Conservation (phyloP, 2,888 invertebrate species). For the Himalopsyche kuldschensis region DNA sequence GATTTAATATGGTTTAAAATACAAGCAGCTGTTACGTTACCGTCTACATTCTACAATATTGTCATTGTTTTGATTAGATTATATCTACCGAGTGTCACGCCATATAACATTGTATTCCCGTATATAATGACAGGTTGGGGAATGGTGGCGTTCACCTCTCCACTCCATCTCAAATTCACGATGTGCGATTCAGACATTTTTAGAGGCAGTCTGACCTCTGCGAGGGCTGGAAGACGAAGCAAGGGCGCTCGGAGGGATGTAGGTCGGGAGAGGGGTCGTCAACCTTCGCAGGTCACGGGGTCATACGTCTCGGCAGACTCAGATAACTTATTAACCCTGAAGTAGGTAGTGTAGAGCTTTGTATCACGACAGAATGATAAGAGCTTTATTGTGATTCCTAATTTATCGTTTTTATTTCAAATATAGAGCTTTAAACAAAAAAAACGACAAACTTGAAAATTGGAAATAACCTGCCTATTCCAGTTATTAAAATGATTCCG, state of each 20-base stretch:
- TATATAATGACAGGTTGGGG: background rate
- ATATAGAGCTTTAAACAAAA: too few relatives aligned
- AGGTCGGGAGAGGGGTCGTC: constrained; percentile 2
- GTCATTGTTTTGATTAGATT: too few relatives aligned
- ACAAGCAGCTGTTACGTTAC: too few relatives aligned
- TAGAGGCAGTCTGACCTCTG: background rate
- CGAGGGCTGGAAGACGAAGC: background rate
- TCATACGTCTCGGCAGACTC: background rate
- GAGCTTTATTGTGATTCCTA: too few relatives aligned
- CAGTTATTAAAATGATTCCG: too few relatives aligned
- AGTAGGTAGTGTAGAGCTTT: background rate
- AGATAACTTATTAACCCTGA: background rate
- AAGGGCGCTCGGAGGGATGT: background rate
- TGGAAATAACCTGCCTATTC: too few relatives aligned
- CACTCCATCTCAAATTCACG: background rate
- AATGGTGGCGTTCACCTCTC: background rate
- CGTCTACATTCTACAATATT: too few relatives aligned
- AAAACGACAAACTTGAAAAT: too few relatives aligned
- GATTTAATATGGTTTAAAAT: too few relatives aligned
- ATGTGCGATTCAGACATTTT: background rate
- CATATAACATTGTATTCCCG: background rate
- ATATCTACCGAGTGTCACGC: too few relatives aligned
- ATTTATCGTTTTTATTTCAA: too few relatives aligned
- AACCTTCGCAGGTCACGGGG: background rate
- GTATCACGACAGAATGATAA: too few relatives aligned